Base-by-base conservation (phyloP, 2,888 invertebrate genomes). In the Drosophila demipolita region DNA sequence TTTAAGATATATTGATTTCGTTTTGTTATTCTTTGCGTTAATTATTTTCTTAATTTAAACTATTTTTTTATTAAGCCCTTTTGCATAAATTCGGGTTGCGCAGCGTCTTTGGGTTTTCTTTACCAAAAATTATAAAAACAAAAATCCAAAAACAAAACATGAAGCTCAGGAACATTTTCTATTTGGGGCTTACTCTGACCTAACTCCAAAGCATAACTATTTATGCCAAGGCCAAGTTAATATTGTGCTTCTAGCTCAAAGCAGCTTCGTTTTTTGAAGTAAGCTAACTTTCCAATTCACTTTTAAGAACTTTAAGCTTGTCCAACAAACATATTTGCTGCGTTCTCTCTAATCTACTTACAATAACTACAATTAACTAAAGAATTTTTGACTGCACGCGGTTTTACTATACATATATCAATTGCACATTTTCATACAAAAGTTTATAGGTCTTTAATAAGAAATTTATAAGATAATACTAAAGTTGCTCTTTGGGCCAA, bases 401-500 rank as follows among this genome's bases (percentile, higher is more conserved):
- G 88, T 80, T 87, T 86, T 81, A 60, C 66, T 69, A 78, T 71
- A 75, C 78, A 77, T 82, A 73, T 73, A 79, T 66, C 68, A 89
- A 89, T 70, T 87, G 87, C 87, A 87, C 87, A 82, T 76, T 78
- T 87, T 79, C 78, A 75, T 87, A 66, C 74, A 83, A 73, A 78
- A 59, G 81, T 87, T 88, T 78, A 74, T 80, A 89, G 86, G 85
- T 85, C 66, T 73, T 70, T 38, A 63, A 69, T 66, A 69, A 66
- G 61, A 66, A 70, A 40, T 48, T 32, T 29, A 29, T 36, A 62
- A 59, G 40, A 67, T 62, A 73, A 64, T 72, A 58, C 58, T 76
- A 89, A 90, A 89, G 89, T 88, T 90, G 83, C 90, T 90, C 90
- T 88, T 88, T 89, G 90, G 90, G 87, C 87, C 90, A 87, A 88